Evolutionary conservation across 2,113 vertebrate species (phyloP), one percentile per base, ranked within the genome.

Genomic region (Aspiorhynchus laticeps): DNA sequence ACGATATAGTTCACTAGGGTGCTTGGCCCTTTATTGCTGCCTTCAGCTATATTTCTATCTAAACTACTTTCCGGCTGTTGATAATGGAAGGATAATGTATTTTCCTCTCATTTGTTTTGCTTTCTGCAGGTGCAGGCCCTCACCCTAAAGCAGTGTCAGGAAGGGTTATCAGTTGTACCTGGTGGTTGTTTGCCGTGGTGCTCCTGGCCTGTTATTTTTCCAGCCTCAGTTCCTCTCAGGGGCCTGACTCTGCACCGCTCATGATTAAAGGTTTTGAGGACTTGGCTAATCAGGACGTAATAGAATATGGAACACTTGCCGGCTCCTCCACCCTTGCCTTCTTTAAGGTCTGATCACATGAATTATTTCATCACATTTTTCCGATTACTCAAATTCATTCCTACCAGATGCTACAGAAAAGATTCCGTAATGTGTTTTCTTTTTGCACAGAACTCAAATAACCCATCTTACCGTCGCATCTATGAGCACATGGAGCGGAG

Each of bases 401-500:
- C 24, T 73, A 2, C 14, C 26, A 56, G 26, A 63, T 26, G 7
- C 26, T 71, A 73, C 26, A 26, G 38, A 14, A 61, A 19, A 10
- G 14, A 31, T 53, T 51, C n/a, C 28, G 4, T 33, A 21, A 26
- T 5, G 19, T 17, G 11, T 12, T 24, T 11, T 56, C 7, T 69
- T 86, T 65, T 86, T 77, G 83, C 73, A 51, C 91, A 98, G 97
- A 95, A 96, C 91, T 97, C 97, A 80, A 96, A 97, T 91, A 96
- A 96, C 86, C 96, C 95, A 0, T 85, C 93, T 59, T 96, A 96
- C 80, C 95, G 95, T 86, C 95, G 96, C 91, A 95, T 98, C 91
- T 97, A 96, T 0, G 96, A 97, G 81, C 95, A 96, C 88, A 97
- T 98, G 96, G 95, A 96, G 90, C 95, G 95, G 88, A 94, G 93